A percentile compares a stretch with the other conserved stretches of the same genome.
Conservation (phyloP, 2,888 invertebrate genomes). For the Megastigmus dorsalis region DNA sequence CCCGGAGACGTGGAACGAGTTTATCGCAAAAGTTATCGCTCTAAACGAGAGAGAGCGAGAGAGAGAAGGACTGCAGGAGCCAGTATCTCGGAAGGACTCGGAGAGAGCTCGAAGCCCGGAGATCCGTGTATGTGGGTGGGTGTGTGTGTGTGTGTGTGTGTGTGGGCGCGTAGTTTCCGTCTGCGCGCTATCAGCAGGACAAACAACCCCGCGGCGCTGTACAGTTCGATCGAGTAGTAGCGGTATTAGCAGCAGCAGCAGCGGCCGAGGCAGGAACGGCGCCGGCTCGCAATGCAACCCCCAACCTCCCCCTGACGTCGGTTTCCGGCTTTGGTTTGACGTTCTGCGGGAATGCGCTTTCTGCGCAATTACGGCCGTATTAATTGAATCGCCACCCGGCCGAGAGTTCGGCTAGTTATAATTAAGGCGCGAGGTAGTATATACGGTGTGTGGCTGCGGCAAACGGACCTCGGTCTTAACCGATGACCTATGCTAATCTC, state of each 20-base stretch:
- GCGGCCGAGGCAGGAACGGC: background rate
- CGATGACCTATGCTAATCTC: no score
- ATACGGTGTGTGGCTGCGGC: no score
- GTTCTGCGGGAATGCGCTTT: slow-evolving; percentile 47
- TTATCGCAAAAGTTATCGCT: no score
- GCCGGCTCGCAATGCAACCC: background rate
- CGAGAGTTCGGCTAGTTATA: slow-evolving; percentile 28
- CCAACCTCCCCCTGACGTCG: slow-evolving; percentile 18
- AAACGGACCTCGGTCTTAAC: no score
- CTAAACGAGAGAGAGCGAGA: no score
- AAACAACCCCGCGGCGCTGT: slow-evolving; percentile 20
- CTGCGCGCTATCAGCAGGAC: slow-evolving; percentile 24
- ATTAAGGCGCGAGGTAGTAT: slow-evolving; percentile 10
- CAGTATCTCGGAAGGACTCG: no score
- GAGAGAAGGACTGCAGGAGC: no score
- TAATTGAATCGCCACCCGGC: slow-evolving; percentile 29
- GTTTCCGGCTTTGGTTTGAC: slow-evolving; percentile 45
- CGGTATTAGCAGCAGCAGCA: background rate
- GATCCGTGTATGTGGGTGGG: no score
- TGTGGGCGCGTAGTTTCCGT: background rate
- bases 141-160: no score
- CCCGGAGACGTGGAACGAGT: no score
- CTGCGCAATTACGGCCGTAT: slow-evolving; percentile 50
- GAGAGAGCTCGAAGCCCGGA: no score
- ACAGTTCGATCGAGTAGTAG: slow-evolving; percentile 34